Evolutionary conservation across 1,140 invertebrate genomes (phyloP).

Genomic region (Panagrolaimus sp.): DNA sequence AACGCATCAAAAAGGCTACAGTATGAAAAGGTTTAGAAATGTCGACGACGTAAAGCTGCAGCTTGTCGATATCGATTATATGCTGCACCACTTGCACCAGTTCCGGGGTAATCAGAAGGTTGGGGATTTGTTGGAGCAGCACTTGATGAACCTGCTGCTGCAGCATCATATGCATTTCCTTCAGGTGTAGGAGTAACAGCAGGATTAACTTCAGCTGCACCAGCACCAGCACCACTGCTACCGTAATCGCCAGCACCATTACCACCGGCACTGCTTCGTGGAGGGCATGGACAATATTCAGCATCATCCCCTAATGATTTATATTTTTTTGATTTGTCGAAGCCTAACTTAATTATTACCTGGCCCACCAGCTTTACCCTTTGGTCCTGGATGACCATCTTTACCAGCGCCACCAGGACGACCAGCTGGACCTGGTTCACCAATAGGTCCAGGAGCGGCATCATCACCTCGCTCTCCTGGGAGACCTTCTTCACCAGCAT

Average conservation of each 20-base stretch:
- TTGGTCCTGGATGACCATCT: conserved; percentile 24
- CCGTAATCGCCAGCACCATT: not conserved
- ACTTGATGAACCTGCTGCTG: not conserved
- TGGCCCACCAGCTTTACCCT: conserved; percentile 21
- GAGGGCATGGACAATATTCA: conserved; percentile 38
- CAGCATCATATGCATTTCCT: not conserved
- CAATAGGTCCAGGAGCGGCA: conserved; percentile 32
- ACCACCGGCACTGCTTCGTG: conserved; percentile 18
- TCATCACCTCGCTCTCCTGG: conserved; percentile 41
- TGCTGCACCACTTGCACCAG: not conserved
- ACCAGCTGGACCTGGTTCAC: conserved; percentile 31
- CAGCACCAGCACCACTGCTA: not conserved
- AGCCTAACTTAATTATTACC: not conserved
- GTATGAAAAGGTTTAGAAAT: too few species aligned
- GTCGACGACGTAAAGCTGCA: conserved; percentile 29
- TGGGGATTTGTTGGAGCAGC: not conserved
- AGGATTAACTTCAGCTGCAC: not conserved
- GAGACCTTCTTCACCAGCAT: conserved; percentile 33
- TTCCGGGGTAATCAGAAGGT: too few species aligned
- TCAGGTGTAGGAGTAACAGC: too few species aligned
- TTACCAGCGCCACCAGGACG: conserved; percentile 34
- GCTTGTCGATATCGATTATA: conserved; percentile 29
- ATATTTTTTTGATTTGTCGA: too few species aligned
- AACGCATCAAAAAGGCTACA: too few species aligned
- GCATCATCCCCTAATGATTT: conserved; percentile 21